Evolutionary conservation across 2,797 vertebrate species (phyloP).

Genomic region (Danio aesculapii): DNA sequence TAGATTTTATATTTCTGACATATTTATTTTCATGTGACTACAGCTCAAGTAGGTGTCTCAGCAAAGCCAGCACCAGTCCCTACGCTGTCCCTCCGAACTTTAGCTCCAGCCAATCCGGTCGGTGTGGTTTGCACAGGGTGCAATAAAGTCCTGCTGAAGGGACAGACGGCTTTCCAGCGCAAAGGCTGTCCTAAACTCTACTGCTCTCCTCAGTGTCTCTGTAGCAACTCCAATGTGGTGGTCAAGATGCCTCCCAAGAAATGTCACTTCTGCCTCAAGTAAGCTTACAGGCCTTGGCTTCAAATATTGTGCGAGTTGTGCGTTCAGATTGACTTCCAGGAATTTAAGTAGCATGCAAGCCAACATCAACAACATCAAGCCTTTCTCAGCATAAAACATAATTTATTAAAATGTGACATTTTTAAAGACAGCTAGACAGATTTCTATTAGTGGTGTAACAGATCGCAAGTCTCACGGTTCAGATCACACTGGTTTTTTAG

Average conservation of each 20-base stretch:
- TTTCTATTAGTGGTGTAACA: no score
- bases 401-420: no score
- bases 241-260: conserved; percentile 78
- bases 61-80: not conserved
- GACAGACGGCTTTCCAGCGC: conserved; percentile 97
- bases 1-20: not conserved
- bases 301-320: no score
- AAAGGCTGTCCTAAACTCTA: conserved; percentile 94
- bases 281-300: conserved; percentile 49
- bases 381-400: no score
- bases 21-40: conserved; percentile 4
- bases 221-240: conserved; percentile 79
- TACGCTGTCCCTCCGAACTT: not conserved
- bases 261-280: conserved; percentile 94
- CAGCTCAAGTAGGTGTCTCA: not conserved
- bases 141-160: conserved; percentile 92
- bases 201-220: conserved; percentile 96
- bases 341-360: no score
- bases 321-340: no score
- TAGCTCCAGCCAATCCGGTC: conserved; percentile 55
- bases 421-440: no score
- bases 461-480: no score
- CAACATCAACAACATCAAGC: no score
- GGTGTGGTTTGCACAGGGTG: conserved; percentile 91
- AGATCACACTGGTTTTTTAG: no score